Conservation (phyloP, 2,888 invertebrate genomes). For the Spodoptera picta region DNA sequence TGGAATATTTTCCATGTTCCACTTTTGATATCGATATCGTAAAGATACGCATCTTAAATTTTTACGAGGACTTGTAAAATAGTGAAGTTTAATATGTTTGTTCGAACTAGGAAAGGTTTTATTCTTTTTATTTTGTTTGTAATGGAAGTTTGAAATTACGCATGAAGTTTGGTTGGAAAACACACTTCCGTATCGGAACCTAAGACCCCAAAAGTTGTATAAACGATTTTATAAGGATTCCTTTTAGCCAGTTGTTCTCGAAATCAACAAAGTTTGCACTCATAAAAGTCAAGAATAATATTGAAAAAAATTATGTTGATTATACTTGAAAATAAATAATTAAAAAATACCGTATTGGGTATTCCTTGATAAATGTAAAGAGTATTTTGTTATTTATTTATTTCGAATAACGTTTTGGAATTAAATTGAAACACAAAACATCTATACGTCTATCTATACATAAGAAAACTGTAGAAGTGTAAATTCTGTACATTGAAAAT, state of each 20-base stretch:
- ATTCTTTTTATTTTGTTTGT: conserved; percentile 17
- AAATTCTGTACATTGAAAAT: no score
- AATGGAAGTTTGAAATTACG: conserved; percentile 10
- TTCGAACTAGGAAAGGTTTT: conserved; percentile 10
- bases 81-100: conserved; percentile 8
- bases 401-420: no score
- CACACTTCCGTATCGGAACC: conserved; percentile 7
- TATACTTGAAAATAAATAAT: no score
- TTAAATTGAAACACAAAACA: no score
- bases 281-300: not conserved
- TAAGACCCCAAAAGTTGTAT: conserved; percentile 7
- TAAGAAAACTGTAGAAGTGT: no score
- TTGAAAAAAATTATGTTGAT: not conserved
- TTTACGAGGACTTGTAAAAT: conserved; percentile 19
- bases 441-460: no score
- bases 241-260: not conserved
- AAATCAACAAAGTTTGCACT: conserved; percentile 4
- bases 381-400: no score
- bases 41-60: conserved; percentile 21
- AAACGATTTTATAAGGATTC: conserved; percentile 1
- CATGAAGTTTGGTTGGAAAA: conserved; percentile 11
- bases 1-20: conserved; percentile 8
- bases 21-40: conserved; percentile 18
- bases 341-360: no score
- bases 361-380: no score